phyloP scores from a whole-genome alignment of 2,888 invertebrate species.

The Drosophila neotestacea region DNA sequence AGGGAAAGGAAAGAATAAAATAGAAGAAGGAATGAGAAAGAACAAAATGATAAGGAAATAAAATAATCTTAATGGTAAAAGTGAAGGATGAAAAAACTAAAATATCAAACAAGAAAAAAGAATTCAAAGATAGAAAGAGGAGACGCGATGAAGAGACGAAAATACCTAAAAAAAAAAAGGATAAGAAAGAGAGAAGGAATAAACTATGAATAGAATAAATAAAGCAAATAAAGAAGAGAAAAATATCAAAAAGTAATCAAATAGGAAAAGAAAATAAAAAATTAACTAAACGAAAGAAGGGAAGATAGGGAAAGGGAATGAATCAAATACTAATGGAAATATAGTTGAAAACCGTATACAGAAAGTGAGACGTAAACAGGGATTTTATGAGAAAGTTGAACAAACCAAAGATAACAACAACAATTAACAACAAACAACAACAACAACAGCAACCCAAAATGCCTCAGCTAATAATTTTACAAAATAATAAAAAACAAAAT shows the following conservation, averaged over 20 bases:
- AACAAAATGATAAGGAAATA: background rate
- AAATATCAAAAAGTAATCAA: background rate
- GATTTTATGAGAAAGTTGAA: constrained; percentile 21
- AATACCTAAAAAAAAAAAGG: background rate
- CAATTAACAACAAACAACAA: constrained; percentile 34
- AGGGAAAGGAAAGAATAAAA: background rate
- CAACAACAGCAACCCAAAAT: constrained; percentile 70
- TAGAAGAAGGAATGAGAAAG: background rate
- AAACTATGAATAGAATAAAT: background rate
- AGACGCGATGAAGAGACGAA: too few relatives aligned
- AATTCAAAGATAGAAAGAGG: too few relatives aligned
- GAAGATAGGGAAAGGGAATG: background rate
- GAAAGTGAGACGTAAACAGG: constrained; percentile 13
- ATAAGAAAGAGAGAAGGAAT: background rate
- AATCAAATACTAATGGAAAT: background rate
- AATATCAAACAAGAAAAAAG: background rate
- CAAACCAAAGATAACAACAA: constrained; percentile 69
- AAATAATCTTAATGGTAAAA: background rate
- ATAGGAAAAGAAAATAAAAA: background rate
- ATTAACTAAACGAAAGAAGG: background rate
- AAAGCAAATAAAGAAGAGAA: background rate
- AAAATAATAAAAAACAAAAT: constrained; percentile 29
- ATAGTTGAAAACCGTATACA: background rate
- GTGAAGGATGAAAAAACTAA: background rate
- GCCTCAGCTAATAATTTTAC: constrained; percentile 71